Evolutionary conservation across 1,140 invertebrate genomes (phyloP), one percentile per base, ranked within the genome.

Genomic region (Goniozus legneri): DNA sequence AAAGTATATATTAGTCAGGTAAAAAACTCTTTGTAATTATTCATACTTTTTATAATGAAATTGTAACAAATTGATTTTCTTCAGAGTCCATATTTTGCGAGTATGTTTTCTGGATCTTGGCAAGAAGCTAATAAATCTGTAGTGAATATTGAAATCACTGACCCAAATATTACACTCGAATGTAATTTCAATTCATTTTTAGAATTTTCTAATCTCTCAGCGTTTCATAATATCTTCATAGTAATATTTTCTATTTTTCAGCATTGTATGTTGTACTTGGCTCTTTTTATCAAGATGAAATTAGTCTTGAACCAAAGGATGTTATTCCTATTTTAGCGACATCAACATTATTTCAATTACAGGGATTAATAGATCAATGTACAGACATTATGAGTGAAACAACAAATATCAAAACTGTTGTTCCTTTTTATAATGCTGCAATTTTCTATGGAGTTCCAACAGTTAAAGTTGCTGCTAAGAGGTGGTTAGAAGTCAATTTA

Each of bases 31-130:
- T 27, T 10, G 10, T 27, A n/a, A n/a, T n/a, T n/a, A n/a, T n/a
- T n/a, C n/a, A n/a, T 14, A 1, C 33, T 7, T 46, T 47, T 35
- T 14, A 27, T 10, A 18, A 18, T 34, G 22, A 18, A 32, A 30
- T 2, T n/a, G 1, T 39, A 33, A 35, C 8, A 12, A 14, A 30
- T 20, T 27, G 16, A 1, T 37, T n/a, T 27, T 36, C 13, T 12
- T 27, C 67, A 91, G 81, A 89, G 86, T 61, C 86, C 86, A 2
- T 91, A 90, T 65, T 91, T 91, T 74, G 79, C 81, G 10, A 89
- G 86, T 63, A 91, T 92, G 89, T 91, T 92, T 71, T 87, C 82
- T 62, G 88, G 88, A 4, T 81, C 83, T 8, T 92, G 89, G 89
- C 80, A 79, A 61, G 89, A 92, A 70, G 78, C 84, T 3, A 79